Evolutionary conservation across 1,140 invertebrate genomes (phyloP).

Genomic region (Drosophila hydei): DNA sequence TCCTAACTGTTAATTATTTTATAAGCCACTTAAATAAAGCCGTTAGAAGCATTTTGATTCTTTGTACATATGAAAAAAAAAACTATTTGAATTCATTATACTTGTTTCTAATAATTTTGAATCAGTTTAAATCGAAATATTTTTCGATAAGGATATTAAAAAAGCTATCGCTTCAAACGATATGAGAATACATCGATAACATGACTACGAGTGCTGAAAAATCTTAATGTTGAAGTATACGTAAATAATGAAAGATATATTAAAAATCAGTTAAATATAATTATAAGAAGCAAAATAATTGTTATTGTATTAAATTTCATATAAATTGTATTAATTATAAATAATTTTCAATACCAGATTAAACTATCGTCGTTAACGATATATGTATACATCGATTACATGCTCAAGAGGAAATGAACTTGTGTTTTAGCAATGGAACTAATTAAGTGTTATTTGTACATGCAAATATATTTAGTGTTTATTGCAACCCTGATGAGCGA

Average conservation of each 20-base stretch:
- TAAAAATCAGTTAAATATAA: too few species aligned
- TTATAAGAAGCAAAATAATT: too few species aligned
- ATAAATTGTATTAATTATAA: too few species aligned
- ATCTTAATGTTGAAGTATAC: neutral
- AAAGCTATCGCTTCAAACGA: neutral
- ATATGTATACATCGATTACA: too few species aligned
- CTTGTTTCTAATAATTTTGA: neutral
- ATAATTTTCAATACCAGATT: too few species aligned
- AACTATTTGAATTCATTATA: neutral
- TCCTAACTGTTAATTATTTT: slow-evolving; percentile 78
- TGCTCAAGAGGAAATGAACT: neutral
- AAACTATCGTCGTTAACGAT: too few species aligned
- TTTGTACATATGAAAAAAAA: slow-evolving; percentile 14
- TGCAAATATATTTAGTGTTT: neutral
- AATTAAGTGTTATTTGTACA: neutral
- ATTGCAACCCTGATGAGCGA: slow-evolving; percentile 35
- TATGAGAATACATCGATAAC: neutral
- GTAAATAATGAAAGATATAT: neutral
- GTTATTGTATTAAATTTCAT: too few species aligned
- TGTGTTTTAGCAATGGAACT: neutral
- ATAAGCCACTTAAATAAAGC: slow-evolving; percentile 68
- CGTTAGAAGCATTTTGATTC: slow-evolving; percentile 54
- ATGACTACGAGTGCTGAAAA: neutral
- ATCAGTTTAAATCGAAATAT: too few species aligned
- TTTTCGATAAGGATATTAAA: neutral